A percentile compares a stretch with the other conserved stretches of the same genome.
phyloP scores from a whole-genome alignment of 1,140 invertebrate genomes.

The Drosophila elegans region DNA sequence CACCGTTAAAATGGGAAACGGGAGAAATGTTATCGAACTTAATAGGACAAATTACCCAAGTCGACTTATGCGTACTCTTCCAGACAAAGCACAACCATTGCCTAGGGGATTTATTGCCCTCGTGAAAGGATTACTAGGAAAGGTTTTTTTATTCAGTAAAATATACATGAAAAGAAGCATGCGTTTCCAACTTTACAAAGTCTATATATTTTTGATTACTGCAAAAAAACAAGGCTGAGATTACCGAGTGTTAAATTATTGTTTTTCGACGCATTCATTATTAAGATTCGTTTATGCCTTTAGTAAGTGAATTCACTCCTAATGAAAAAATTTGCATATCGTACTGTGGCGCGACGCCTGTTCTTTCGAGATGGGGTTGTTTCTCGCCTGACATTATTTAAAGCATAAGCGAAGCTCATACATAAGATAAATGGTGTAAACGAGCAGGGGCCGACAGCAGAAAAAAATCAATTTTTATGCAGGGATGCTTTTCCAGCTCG shows the following conservation, averaged over 20 bases:
- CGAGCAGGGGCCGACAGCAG: background rate
- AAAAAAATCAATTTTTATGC: conserved; percentile 9
- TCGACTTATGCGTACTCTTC: background rate
- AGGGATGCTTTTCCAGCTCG: conserved; percentile 17
- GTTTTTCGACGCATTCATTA: background rate
- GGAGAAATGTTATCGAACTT: conserved; percentile 41
- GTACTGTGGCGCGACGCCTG: conserved; percentile 30
- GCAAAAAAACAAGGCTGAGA: too few relatives aligned
- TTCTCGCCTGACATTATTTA: conserved; percentile 16
- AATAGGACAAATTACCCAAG: background rate
- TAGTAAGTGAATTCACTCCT: conserved; percentile 21
- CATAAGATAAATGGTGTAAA: background rate
- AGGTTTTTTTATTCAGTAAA: too few relatives aligned
- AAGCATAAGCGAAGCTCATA: conserved; percentile 13
- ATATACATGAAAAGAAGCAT: too few relatives aligned
- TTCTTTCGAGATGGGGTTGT: conserved; percentile 55
- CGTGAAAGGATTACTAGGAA: too few relatives aligned
- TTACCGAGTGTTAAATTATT: too few relatives aligned
- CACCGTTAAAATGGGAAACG: conserved; percentile 27
- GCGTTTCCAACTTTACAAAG: too few relatives aligned
- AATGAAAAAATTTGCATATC: conserved; percentile 70
- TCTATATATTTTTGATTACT: too few relatives aligned
- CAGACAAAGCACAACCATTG: too few relatives aligned
- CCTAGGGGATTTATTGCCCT: too few relatives aligned
- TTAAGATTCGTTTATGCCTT: background rate